phyloP scores from a whole-genome alignment of 2,888 invertebrate species.

The Resseliella maxima region DNA sequence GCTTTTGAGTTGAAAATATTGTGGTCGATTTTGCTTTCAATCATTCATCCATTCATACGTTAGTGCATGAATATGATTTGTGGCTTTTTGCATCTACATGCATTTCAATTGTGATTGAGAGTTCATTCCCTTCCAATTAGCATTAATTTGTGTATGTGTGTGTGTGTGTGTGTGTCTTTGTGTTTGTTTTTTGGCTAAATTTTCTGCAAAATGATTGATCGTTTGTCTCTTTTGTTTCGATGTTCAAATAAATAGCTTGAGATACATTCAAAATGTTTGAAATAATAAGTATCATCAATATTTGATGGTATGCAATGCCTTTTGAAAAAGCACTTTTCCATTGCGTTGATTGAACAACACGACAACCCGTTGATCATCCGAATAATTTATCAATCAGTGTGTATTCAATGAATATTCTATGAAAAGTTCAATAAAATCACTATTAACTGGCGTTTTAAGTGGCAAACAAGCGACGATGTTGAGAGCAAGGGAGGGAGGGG shows the following conservation, averaged over 20 bases:
- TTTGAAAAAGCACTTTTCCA: neutral
- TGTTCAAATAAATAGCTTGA: neutral
- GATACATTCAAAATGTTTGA: neutral
- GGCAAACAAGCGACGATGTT: neutral
- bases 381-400: constrained; percentile 35
- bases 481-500: no score
- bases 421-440: constrained; percentile 5
- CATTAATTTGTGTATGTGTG: no score
- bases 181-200: no score
- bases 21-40: neutral
- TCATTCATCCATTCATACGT: neutral
- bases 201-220: neutral
- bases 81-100: neutral
- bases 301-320: neutral
- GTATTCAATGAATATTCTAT: constrained; percentile 3
- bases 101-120: neutral
- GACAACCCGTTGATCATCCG: neutral
- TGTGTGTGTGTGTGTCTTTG: no score
- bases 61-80: constrained; percentile 34
- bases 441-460: neutral
- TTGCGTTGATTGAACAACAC: neutral
- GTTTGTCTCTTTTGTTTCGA: constrained; percentile 10
- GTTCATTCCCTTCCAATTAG: constrained; percentile 1
- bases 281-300: neutral
- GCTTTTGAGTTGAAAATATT: neutral